Percentiles rank a stretch among this genome's conserved stretches.
Evolutionary conservation across 2,113 vertebrate species (phyloP).

Genomic region (Piprites chloris): DNA sequence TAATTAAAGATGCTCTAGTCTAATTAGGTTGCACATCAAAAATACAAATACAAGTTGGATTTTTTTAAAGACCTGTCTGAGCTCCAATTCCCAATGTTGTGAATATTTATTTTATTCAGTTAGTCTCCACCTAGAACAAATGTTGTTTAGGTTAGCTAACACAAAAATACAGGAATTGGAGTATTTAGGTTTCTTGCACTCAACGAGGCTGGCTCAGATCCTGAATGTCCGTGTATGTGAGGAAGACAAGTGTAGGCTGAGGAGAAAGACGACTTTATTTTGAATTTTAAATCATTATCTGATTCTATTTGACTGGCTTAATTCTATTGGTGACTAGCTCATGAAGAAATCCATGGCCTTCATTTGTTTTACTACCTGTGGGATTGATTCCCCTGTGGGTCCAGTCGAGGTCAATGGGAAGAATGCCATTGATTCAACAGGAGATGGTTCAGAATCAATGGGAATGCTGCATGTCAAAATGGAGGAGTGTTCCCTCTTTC

Average conservation of each 20-base stretch:
- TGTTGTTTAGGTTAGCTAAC: neutral
- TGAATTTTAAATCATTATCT: conserved; percentile 56
- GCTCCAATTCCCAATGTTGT: conserved; percentile 59
- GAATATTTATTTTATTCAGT: conserved; percentile 55
- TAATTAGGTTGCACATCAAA: conserved; percentile 82
- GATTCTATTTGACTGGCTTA: conserved; percentile 32
- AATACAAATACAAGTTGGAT: conserved; percentile 71
- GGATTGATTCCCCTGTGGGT: conserved; percentile 46
- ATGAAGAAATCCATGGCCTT: conserved; percentile 56
- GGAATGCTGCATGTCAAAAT: neutral
- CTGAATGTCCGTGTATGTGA: neutral
- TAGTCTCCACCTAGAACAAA: neutral
- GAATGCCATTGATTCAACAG: neutral
- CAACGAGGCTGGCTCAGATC: neutral
- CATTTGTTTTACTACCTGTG: conserved; percentile 47
- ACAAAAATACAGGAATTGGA: neutral
- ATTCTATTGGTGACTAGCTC: conserved; percentile 60
- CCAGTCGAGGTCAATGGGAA: conserved; percentile 19
- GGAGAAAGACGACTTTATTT: neutral
- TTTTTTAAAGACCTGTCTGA: conserved; percentile 61
- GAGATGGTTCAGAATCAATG: neutral
- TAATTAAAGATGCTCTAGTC: conserved; percentile 83
- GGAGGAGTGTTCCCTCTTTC: neutral
- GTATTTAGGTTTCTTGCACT: neutral
- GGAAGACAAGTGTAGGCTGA: neutral